Conservation (phyloP, 1,140 invertebrate genomes). For the Teleogryllus occipitalis region DNA sequence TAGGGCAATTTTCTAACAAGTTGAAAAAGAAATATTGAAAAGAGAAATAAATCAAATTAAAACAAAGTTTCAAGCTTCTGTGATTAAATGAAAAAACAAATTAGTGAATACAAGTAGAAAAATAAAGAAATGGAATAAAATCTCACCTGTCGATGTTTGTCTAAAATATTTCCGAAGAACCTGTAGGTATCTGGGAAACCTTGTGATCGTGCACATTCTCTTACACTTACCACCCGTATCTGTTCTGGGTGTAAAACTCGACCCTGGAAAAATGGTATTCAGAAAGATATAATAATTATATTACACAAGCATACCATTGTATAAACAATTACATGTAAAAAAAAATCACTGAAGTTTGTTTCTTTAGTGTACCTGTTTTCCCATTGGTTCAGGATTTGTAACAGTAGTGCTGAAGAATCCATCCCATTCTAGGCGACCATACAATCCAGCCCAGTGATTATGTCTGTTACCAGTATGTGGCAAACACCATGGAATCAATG, state of each 20-base stretch:
- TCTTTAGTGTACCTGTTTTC: slow-evolving; percentile 58
- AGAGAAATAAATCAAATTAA: no score
- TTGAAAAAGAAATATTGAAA: no score
- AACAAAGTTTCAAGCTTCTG: no score
- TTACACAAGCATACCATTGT: neutral
- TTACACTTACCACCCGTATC: slow-evolving; percentile 69
- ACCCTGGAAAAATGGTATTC: slow-evolving; percentile 36
- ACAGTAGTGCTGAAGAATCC: slow-evolving; percentile 79
- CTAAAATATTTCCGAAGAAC: slow-evolving; percentile 66
- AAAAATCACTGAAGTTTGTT: neutral
- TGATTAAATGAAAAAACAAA: neutral
- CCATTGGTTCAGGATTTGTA: slow-evolving; percentile 88
- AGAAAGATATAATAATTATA: neutral
- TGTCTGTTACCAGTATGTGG: slow-evolving; percentile 81
- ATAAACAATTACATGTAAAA: neutral
- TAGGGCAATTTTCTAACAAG: no score
- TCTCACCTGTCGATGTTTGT: slow-evolving; percentile 71
- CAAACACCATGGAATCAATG: slow-evolving; percentile 83
- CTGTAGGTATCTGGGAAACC: slow-evolving; percentile 73
- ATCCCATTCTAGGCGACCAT: slow-evolving; percentile 73
- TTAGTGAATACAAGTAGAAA: neutral
- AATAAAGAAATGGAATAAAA: neutral
- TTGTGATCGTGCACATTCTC: slow-evolving; percentile 81
- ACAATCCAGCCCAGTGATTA: slow-evolving; percentile 68
- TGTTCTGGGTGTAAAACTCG: slow-evolving; percentile 75